A percentile compares a stretch with the other conserved stretches of the same genome.
These are phyloP conservation scores for Chironomus striatipennis DNA, from an alignment of 1,140 invertebrate genomes.

Conservation along the genomic window DNA sequence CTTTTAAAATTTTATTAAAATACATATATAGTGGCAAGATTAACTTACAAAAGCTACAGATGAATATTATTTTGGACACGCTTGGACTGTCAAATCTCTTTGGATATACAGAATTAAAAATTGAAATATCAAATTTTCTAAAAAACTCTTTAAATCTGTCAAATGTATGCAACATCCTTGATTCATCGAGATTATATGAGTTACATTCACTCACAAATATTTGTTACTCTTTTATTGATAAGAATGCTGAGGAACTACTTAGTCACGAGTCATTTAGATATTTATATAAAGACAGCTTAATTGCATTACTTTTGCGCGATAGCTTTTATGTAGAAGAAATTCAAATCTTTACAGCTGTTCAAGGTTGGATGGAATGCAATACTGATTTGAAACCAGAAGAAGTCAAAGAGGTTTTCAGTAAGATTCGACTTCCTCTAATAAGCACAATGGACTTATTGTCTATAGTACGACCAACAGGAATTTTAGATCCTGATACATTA, in stretches of 20 bases:
- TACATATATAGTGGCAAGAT: constrained; percentile 83
- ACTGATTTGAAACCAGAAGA: constrained; percentile 50
- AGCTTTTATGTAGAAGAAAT: constrained; percentile 95
- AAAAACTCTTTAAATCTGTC: constrained; percentile 74
- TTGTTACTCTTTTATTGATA: constrained; percentile 77
- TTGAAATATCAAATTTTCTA: constrained; percentile 86
- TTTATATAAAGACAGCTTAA: constrained; percentile 70
- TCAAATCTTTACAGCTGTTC: constrained; percentile 86
- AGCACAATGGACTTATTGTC: constrained; percentile 66
- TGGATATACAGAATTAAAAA: constrained; percentile 86
- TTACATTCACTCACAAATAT: constrained; percentile 52
- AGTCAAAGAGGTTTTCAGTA: constrained; percentile 44
- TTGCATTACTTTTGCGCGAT: constrained; percentile 79
- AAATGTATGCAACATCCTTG: constrained; percentile 90
- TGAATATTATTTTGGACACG: constrained; percentile 60
- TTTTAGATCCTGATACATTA: constrained; percentile 72
- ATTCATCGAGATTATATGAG: constrained; percentile 67
- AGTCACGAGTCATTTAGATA: constrained; percentile 73
- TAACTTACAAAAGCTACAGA: background rate
- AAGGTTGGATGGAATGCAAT: constrained; percentile 75
- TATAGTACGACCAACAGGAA: constrained; percentile 72
- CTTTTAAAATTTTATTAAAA: constrained; percentile 82
- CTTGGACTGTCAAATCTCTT: constrained; percentile 89
- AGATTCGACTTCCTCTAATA: constrained; percentile 82
- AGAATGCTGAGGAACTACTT: constrained; percentile 76